Conservation (phyloP, 2,888 invertebrate genomes). For the Tetragnatha montana region DNA sequence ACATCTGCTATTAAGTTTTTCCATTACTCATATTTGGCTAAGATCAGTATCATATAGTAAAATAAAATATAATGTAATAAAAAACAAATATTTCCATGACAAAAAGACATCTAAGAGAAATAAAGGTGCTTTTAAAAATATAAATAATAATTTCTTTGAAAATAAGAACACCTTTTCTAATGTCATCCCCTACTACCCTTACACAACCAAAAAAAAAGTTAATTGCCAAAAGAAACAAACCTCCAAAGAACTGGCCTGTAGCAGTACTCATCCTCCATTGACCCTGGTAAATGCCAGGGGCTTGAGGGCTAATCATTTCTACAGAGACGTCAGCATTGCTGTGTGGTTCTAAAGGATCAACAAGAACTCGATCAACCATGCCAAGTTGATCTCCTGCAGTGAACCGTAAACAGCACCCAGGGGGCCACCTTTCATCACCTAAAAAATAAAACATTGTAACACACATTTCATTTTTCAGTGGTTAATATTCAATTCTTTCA, state of each 20-base stretch:
- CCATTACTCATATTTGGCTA: no score
- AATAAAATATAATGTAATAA: no score
- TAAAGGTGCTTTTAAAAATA: no score
- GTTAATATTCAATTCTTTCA: no score
- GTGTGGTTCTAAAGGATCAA: slow-evolving; percentile 85
- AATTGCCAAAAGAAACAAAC: slow-evolving; percentile 78
- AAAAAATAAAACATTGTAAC: slow-evolving; percentile 12
- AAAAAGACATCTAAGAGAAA: no score
- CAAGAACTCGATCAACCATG: slow-evolving; percentile 79
- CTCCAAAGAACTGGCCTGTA: slow-evolving; percentile 93
- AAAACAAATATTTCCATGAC: no score
- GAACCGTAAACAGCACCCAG: slow-evolving; percentile 83
- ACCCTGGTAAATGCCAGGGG: slow-evolving; percentile 86
- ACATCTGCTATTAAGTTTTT: no score
- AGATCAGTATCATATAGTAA: no score
- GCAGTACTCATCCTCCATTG: slow-evolving; percentile 93
- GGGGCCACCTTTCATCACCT: slow-evolving; percentile 88
- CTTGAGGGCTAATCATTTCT: slow-evolving; percentile 86
- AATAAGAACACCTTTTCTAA: no score
- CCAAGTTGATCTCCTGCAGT: slow-evolving; percentile 83
- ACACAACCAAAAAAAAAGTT: background rate
- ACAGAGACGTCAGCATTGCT: slow-evolving; percentile 86
- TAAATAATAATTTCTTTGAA: no score
- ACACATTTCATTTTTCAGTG: no score
- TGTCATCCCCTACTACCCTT: background rate